Evolutionary conservation across 2,888 invertebrate species (phyloP), one percentile per base, ranked within the genome.

Genomic region (Oegoconia quadripuncta): DNA sequence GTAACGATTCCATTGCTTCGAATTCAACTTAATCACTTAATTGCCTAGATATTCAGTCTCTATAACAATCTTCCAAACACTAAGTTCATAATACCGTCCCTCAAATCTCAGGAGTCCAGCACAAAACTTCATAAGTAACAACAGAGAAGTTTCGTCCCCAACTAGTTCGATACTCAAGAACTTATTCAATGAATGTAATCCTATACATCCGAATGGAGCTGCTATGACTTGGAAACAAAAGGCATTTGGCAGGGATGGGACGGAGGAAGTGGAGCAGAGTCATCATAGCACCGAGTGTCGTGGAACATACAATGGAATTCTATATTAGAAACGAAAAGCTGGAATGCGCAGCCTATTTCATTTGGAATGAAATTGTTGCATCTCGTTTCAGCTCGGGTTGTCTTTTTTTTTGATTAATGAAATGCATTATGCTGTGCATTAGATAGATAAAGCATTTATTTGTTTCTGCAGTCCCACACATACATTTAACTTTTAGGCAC

Each of bases 201-300:
- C 23, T 31, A 30, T 9, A 28, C 26, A 18, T 33, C 8, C 17
- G 23, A 12, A 38, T 30, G 27, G 18, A 42, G 34, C 31, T 38
- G 14, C 31, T 30, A 23, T 11, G 16, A 39, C 40, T 44, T 46
- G 20, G 39, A 34, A 42, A 46, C 41, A 46, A 40, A 39, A 38
- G 40, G 40, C 33, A 44, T 48, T 50, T 50, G 46, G 46, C 46
- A 48, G 29, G 15, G 15, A 9, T 15, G 23, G 20, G 3, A 20
- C 20, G 12, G 14, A 31, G 6, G 32, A 37, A 42, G 31, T 43
- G 45, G n/a, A n/a, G n/a, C 42, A 34, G 42, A 42, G 43, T 46
- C 50, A 48, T 38, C 37, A 22, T 9, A 29, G 39, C 30, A 35
- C 44, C 40, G 34, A 22, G 34, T 34, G 44, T 23, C 30, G 37